Evolutionary conservation across 2,888 invertebrate species (phyloP).

Genomic region (Notodonta ziczac): DNA sequence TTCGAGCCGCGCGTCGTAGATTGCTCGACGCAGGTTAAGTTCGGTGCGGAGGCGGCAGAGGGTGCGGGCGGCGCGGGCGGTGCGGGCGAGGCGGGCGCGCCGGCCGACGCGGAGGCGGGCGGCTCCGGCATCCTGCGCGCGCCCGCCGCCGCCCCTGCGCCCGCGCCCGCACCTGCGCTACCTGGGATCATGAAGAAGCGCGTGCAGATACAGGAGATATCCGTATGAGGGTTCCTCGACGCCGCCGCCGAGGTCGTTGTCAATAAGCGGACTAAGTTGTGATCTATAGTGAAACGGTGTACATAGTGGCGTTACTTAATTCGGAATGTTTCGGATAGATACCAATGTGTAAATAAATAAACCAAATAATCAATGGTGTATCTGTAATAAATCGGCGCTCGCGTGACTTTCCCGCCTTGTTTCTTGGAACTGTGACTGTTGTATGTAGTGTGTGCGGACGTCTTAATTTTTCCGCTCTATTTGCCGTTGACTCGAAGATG

Average conservation of each 20-base stretch:
- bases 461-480: slow-evolving; percentile 50
- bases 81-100: slow-evolving; percentile 72
- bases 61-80: slow-evolving; percentile 72
- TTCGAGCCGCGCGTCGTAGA: slow-evolving; percentile 81
- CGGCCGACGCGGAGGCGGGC: slow-evolving; percentile 71
- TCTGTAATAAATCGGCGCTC: slow-evolving; percentile 45
- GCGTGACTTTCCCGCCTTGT: slow-evolving; percentile 43
- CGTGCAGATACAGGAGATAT: slow-evolving; percentile 96
- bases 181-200: slow-evolving; percentile 93
- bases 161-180: slow-evolving; percentile 83
- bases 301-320: slow-evolving; percentile 36
- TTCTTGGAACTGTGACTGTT: slow-evolving; percentile 43
- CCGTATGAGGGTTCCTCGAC: slow-evolving; percentile 88
- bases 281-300: slow-evolving; percentile 49
- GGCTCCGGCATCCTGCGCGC: slow-evolving; percentile 79
- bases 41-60: slow-evolving; percentile 73
- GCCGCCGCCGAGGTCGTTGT: slow-evolving; percentile 72
- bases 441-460: slow-evolving; percentile 34
- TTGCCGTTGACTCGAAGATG: slow-evolving; percentile 45
- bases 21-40: slow-evolving; percentile 81
- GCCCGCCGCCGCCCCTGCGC: slow-evolving; percentile 60
- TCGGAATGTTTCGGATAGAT: slow-evolving; percentile 1
- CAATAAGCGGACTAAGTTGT: slow-evolving; percentile 78
- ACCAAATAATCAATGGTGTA: slow-evolving; percentile 33
- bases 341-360: slow-evolving; percentile 46